Conservation (phyloP, 2,797 vertebrate genomes). For the Cottoperca gobio region DNA sequence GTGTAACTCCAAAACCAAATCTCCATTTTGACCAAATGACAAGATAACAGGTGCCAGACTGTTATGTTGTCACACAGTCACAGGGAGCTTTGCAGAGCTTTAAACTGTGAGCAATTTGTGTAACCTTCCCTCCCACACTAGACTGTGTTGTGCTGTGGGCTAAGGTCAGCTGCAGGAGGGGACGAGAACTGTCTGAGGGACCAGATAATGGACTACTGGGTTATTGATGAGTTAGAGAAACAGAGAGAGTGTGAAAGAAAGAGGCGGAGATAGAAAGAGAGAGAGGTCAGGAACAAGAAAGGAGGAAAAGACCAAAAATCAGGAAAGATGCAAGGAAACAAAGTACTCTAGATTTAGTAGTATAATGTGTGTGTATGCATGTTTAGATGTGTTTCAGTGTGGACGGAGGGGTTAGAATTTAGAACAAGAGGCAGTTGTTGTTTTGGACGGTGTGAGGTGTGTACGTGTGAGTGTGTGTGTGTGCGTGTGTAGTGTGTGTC, state of each 20-base stretch:
- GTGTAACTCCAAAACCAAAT: not conserved
- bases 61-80: not conserved
- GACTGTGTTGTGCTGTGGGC: conserved; percentile 19
- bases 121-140: conserved; percentile 29
- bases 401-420: conserved; percentile 33
- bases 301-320: not conserved
- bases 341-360: not conserved
- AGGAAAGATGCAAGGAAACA: not conserved
- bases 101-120: conserved; percentile 21
- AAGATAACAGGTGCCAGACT: not conserved
- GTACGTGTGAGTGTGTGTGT: conserved; percentile 44
- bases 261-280: not conserved
- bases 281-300: not conserved
- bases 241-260: conserved; percentile 11
- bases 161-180: conserved; percentile 39
- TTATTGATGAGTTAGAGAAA: conserved; percentile 56
- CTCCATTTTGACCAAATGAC: not conserved
- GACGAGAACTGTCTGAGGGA: conserved; percentile 36
- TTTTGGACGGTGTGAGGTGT: conserved; percentile 53
- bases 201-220: conserved; percentile 52
- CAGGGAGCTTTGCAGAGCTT: conserved; percentile 6
- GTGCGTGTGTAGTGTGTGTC: conserved; percentile 19
- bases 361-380: conserved; percentile 10
- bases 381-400: conserved; percentile 8
- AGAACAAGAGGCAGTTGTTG: conserved; percentile 56